Conservation (phyloP, 2,888 invertebrate genomes). For the Theristus sp. region DNA sequence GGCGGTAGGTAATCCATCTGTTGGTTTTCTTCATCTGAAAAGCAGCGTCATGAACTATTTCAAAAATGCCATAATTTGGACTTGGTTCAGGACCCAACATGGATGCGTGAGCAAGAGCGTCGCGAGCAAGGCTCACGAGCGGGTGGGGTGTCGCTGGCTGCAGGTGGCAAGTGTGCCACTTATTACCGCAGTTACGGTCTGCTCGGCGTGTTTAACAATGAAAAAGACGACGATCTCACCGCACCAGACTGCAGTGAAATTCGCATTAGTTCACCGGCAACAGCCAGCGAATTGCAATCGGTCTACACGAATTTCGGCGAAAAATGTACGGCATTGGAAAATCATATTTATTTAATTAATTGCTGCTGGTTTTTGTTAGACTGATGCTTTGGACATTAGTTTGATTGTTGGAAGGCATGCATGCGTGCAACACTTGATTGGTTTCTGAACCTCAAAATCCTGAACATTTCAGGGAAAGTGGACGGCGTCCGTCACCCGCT, state of each 20-base stretch:
- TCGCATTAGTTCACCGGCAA: background rate
- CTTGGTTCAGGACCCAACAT: background rate
- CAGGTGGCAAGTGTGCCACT: background rate
- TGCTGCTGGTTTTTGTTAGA: background rate
- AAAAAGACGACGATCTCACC: conserved; percentile 13
- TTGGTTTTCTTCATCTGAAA: too few species aligned
- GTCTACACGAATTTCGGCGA: conserved; percentile 5
- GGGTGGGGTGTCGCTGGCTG: background rate
- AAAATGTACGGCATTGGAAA: conserved; percentile 1
- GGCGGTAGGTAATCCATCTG: conserved; percentile 48
- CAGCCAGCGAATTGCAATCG: background rate
- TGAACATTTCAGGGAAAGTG: conserved; percentile 13
- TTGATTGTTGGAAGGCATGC: too few species aligned
- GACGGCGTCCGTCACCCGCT: conserved; percentile 9
- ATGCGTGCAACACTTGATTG: too few species aligned
- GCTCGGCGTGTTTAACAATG: conserved; percentile 13
- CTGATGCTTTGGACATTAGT: background rate
- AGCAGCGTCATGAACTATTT: too few species aligned
- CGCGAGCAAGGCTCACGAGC: background rate
- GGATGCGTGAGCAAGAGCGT: background rate
- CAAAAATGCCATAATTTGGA: background rate
- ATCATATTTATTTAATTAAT: background rate
- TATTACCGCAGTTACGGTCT: conserved; percentile 7
- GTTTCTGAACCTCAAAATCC: too few species aligned
- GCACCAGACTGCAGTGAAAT: conserved; percentile 12